These are phyloP conservation scores for Mormyrops boulengeri DNA, from an alignment of 2,797 vertebrate genomes.

Conservation along the genomic window DNA sequence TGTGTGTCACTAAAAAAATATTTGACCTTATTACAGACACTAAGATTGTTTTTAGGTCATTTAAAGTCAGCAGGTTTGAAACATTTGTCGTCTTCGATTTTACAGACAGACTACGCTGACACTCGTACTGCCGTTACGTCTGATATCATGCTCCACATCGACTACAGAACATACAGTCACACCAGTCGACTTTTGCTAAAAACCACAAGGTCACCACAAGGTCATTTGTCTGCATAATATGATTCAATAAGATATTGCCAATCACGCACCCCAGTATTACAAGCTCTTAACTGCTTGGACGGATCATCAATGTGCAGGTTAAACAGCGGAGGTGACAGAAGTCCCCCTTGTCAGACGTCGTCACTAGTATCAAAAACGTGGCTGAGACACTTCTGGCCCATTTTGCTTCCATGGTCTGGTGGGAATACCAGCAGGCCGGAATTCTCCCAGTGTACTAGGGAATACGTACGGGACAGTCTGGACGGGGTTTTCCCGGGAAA, in stretches of 20 bases:
- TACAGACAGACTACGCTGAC: not conserved
- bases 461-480: not conserved
- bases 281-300: not conserved
- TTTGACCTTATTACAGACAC: not conserved
- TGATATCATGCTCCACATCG: not conserved
- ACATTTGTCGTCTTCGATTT: not conserved
- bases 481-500: not conserved
- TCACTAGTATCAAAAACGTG: conserved; percentile 9
- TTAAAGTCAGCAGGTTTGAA: not conserved
- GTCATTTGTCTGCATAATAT: conserved; percentile 10
- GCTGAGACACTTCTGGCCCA: not conserved
- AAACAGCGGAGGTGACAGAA: conserved; percentile 10
- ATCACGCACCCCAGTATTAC: conserved; percentile 13
- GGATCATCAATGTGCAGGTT: conserved; percentile 17
- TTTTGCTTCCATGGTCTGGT: not conserved
- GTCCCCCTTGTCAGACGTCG: not conserved
- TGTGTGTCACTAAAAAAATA: not conserved
- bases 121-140: not conserved
- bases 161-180: not conserved
- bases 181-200: not conserved
- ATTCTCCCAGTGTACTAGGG: conserved; percentile 6
- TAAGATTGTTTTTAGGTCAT: not conserved
- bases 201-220: not conserved
- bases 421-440: not conserved
- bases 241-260: conserved; percentile 1